These are phyloP conservation scores for Pao palembangensis DNA, from an alignment of 2,113 vertebrate species.

Conservation along the genomic window DNA sequence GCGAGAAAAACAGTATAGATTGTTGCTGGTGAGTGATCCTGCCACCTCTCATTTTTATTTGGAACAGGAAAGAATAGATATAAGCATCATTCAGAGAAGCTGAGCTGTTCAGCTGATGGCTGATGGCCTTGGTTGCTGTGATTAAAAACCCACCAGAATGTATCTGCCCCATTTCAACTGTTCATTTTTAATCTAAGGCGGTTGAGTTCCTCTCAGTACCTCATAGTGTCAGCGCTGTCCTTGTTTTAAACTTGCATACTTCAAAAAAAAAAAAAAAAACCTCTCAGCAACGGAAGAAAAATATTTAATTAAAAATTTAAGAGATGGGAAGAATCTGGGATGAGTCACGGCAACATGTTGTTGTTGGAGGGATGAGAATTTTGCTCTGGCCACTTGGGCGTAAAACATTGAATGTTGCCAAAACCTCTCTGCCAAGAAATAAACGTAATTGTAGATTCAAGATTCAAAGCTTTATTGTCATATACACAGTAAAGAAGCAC, in stretches of 20 bases:
- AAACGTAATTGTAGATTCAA: neutral
- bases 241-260: no score
- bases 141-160: conserved; percentile 27
- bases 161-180: conserved; percentile 17
- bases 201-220: conserved; percentile 5
- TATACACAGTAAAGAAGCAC: no score
- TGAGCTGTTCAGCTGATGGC: conserved; percentile 28
- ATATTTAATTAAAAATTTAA: no score
- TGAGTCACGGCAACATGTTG: conserved; percentile 12
- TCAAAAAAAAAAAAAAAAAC: no score
- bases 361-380: conserved; percentile 35
- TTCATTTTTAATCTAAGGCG: conserved; percentile 4
- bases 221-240: no score
- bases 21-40: conserved; percentile 24
- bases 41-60: conserved; percentile 28
- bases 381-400: conserved; percentile 46
- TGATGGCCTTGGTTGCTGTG: conserved; percentile 31
- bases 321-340: conserved; percentile 18
- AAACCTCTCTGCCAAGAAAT: conserved; percentile 10
- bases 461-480: no score
- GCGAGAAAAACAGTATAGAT: conserved; percentile 9
- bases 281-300: no score
- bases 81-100: conserved; percentile 32
- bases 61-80: neutral
- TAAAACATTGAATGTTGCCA: conserved; percentile 28